phyloP scores from a whole-genome alignment of 2,113 vertebrate species.

The Enhydra lutris region DNA sequence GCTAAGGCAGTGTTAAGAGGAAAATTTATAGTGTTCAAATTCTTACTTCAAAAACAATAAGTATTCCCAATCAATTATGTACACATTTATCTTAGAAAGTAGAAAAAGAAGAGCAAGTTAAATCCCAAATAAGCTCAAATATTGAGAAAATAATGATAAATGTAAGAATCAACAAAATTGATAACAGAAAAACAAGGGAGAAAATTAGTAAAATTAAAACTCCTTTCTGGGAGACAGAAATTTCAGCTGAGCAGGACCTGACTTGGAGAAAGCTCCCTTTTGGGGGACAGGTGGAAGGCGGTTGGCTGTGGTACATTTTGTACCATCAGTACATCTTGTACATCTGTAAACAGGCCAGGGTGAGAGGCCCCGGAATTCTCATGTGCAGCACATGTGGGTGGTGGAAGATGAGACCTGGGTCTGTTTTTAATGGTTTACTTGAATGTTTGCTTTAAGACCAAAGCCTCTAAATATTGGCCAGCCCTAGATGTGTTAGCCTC shows the following conservation, averaged over 20 bases:
- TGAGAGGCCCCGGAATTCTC: no score
- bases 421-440: background rate
- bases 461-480: background rate
- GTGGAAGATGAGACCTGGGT: background rate
- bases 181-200: background rate
- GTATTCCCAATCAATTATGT: background rate
- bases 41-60: background rate
- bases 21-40: background rate
- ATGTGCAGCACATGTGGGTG: accelerated
- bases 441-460: background rate
- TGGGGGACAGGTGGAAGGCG: accelerated
- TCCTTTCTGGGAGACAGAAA: background rate
- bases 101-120: background rate
- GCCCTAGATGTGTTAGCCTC: background rate
- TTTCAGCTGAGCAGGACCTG: background rate
- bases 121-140: background rate
- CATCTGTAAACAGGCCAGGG: no score
- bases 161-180: background rate
- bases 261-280: accelerated
- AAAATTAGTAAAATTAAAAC: background rate
- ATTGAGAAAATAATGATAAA: background rate
- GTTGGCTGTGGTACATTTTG: background rate
- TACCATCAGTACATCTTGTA: no score
- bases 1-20: background rate
- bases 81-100: background rate